Conservation (phyloP, 2,113 vertebrate species). For the Acrocephalus kingi region DNA sequence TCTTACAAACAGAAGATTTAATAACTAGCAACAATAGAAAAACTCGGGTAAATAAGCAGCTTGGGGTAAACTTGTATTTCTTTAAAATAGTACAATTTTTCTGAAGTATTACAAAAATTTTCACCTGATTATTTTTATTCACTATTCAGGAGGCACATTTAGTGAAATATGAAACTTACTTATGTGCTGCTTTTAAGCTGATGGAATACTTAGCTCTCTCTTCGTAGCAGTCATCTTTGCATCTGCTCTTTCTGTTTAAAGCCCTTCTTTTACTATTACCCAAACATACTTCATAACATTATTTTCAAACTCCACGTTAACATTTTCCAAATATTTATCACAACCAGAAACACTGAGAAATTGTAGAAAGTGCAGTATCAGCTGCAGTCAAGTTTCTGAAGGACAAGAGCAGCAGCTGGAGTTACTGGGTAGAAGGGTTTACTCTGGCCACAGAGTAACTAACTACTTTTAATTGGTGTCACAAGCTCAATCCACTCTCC, state of each 20-base stretch:
- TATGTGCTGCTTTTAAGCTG: background rate
- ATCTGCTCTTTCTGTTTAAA: background rate
- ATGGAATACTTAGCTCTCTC: background rate
- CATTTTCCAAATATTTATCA: background rate
- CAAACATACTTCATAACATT: background rate
- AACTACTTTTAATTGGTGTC: background rate
- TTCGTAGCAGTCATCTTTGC: background rate
- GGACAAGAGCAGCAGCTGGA: background rate
- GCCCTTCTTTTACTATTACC: background rate
- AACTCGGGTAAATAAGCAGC: background rate
- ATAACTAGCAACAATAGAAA: background rate
- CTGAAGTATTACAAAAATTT: background rate
- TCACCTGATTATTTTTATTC: background rate
- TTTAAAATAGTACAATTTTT: background rate
- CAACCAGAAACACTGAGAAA: background rate
- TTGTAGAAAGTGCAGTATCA: background rate
- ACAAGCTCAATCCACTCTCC: background rate
- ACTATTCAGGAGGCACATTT: background rate
- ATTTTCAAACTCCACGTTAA: background rate
- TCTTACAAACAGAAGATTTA: background rate
- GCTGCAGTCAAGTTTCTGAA: background rate
- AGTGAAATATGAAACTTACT: background rate
- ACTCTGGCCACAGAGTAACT: background rate
- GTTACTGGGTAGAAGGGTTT: background rate
- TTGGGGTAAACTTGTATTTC: background rate